phyloP scores from a whole-genome alignment of 2,888 invertebrate species.

The Ornithoptera alexandrae region DNA sequence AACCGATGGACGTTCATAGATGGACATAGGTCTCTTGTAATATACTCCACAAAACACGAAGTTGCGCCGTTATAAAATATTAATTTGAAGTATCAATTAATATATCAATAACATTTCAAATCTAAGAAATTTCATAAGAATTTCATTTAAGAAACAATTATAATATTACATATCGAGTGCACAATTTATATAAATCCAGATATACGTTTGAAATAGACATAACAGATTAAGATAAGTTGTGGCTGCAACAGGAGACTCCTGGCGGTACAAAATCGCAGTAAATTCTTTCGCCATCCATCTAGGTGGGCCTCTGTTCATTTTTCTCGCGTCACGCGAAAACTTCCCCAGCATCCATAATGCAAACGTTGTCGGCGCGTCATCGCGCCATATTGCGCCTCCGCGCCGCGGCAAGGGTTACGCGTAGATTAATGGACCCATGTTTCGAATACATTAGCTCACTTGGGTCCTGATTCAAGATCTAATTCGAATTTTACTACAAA shows the following conservation, averaged over 20 bases:
- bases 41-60: no score
- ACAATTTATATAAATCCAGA: no score
- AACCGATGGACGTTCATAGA: no score
- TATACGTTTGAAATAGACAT: neutral
- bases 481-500: neutral
- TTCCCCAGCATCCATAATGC: conserved; percentile 76
- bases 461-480: neutral
- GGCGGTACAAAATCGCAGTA: conserved; percentile 44
- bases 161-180: no score
- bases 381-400: conserved; percentile 65
- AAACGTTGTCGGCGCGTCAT: conserved; percentile 75
- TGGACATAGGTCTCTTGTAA: no score
- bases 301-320: conserved; percentile 70
- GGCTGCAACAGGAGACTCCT: conserved; percentile 10
- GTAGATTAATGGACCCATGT: conserved; percentile 57
- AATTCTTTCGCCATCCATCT: conserved; percentile 69
- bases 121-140: no score
- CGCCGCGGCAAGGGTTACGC: conserved; percentile 56
- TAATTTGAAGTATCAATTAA: no score
- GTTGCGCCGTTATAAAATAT: no score
- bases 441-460: conserved; percentile 39
- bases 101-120: no score
- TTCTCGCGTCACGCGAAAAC: conserved; percentile 75
- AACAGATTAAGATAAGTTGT: neutral
- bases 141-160: no score